Base-by-base conservation (phyloP, 2,797 vertebrate genomes). In the Gambelia wislizenii region DNA sequence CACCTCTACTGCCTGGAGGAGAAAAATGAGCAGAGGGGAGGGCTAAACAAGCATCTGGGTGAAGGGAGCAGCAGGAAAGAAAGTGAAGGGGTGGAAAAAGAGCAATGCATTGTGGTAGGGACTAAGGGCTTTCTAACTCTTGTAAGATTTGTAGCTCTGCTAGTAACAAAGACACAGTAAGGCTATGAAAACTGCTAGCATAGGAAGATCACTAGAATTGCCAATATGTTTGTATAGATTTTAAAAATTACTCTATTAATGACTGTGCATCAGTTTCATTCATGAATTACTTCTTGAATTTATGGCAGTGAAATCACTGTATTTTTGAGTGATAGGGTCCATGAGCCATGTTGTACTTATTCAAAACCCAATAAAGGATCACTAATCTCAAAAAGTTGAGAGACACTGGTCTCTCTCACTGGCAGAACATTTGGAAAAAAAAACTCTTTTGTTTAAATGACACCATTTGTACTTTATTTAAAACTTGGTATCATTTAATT, bases 401-500 rank as follows among this genome's bases (percentile, higher is more conserved):
- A 49, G 36, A 54, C 25, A 75, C 13, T 25, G 7, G 6, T 33
- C n/a, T n/a, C n/a, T n/a, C n/a, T n/a, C n/a, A n/a, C n/a, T n/a
- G n/a, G 72, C 87, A 93, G 93, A 94, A 89, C 91, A 94, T 95
- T 95, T 91, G 20, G 30, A 39, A 13, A 59, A 69, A 69, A 59
- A 56, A 70, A 33, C 88, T 82, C 85, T 85, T 85, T 33, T 87
- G 69, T 85, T 90, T 85, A 76, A 78, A 0, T 95, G 94, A 94
- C 94, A 96, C 96, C 95, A 92, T 77, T n/a, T 96, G 88, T 95
- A 84, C 61, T 92, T 95, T 96, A 93, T 93, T 96, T 96, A 94
- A 94, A 97, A 95, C 94, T 94, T 95, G 92, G 95, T 96, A 96
- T 95, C 96, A 96, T 94, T 92, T 86, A 94, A 88, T 69, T 92